phyloP scores from a whole-genome alignment of 92 coral and sea anemone species.

The Palythoa grandiflora region DNA sequence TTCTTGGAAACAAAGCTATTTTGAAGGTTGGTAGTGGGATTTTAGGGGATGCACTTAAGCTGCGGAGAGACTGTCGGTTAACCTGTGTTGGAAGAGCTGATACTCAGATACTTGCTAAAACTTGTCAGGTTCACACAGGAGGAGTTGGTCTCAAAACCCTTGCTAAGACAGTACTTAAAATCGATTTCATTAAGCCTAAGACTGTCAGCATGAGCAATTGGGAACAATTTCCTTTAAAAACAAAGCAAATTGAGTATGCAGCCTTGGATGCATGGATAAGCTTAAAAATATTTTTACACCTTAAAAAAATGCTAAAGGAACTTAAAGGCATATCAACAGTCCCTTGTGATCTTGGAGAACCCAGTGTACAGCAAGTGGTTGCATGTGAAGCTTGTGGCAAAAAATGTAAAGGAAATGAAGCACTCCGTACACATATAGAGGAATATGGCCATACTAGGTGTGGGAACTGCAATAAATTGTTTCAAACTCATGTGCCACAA shows the following conservation, averaged over 20 bases:
- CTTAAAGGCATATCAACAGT: conserved; percentile 25
- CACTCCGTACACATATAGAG: conserved; percentile 65
- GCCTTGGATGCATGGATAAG: conserved; percentile 92
- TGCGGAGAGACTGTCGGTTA: conserved; percentile 67
- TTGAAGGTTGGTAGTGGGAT: conserved; percentile 87
- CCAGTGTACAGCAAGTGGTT: background rate
- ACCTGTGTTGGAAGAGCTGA: conserved; percentile 75
- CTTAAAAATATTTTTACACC: conserved; percentile 64
- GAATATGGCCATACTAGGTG: conserved; percentile 69
- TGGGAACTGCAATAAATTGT: conserved; percentile 71
- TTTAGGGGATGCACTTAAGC: conserved; percentile 69
- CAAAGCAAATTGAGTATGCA: conserved; percentile 76
- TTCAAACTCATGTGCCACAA: conserved; percentile 59
- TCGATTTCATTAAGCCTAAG: conserved; percentile 75
- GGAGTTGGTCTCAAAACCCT: conserved; percentile 71
- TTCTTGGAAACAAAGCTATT: conserved; percentile 62
- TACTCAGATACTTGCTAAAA: conserved; percentile 67
- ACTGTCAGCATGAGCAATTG: conserved; percentile 71
- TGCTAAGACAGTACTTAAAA: conserved; percentile 57
- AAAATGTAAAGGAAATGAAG: conserved; percentile 56
- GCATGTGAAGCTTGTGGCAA: conserved; percentile 60
- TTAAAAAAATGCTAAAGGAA: conserved; percentile 31
- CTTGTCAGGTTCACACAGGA: conserved; percentile 18
- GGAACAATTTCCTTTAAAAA: conserved; percentile 71
- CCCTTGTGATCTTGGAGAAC: conserved; percentile 24